These are phyloP conservation scores for Lepilemur ruficaudatus DNA, from an alignment of 2,797 vertebrate genomes.

Conservation along the genomic window DNA sequence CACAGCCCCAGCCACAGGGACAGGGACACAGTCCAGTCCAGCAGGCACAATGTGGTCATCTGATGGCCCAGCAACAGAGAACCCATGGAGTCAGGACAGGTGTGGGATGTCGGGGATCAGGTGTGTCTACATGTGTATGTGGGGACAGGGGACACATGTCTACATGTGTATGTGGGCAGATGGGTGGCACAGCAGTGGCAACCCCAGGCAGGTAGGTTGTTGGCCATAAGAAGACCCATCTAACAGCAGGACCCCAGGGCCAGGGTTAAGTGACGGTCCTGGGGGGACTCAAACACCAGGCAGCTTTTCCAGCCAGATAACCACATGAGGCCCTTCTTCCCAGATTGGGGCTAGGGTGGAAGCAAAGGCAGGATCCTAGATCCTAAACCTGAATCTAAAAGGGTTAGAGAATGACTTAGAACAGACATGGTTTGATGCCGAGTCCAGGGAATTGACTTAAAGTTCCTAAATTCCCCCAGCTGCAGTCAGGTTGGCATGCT, in stretches of 20 bases:
- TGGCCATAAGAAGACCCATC: background rate
- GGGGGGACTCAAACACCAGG: background rate
- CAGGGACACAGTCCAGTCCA: too few species aligned
- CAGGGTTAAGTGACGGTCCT: background rate
- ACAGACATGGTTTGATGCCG: background rate
- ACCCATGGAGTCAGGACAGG: background rate
- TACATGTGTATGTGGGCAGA: background rate
- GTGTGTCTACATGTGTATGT: background rate
- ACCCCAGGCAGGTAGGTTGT: background rate
- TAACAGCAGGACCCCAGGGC: background rate
- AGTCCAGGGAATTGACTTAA: background rate
- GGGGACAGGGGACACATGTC: background rate
- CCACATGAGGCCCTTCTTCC: background rate
- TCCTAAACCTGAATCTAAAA: background rate
- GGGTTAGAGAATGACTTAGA: background rate
- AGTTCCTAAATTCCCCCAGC: background rate
- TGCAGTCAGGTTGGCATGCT: background rate
- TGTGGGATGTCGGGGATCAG: background rate
- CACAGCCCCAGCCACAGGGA: background rate
- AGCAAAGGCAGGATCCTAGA: background rate
- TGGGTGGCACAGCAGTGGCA: background rate
- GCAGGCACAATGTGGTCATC: background rate
- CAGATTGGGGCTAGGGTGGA: background rate
- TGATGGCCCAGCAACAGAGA: background rate
- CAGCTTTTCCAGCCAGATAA: background rate